These are phyloP conservation scores for Acleris laterana DNA, from an alignment of 2,888 invertebrate species.

Conservation along the genomic window DNA sequence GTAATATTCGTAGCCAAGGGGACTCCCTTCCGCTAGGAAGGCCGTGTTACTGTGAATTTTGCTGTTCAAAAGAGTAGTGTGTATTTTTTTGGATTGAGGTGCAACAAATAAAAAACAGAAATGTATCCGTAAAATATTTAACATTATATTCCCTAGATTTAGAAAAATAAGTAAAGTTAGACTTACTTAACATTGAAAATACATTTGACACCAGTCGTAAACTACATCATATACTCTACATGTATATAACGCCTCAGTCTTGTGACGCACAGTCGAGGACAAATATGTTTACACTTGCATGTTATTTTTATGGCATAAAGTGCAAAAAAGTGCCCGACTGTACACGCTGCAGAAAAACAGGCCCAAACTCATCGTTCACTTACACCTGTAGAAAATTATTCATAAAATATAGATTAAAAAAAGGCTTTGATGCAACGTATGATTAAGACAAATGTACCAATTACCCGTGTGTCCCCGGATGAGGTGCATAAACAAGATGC, in stretches of 20 bases:
- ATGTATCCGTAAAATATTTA: constrained; percentile 21
- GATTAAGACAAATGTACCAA: not conserved
- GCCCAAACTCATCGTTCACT: constrained; percentile 33
- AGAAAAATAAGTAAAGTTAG: constrained; percentile 20
- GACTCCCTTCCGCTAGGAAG: too few relatives aligned
- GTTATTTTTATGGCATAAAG: too few relatives aligned
- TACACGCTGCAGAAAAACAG: constrained; percentile 1
- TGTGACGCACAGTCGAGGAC: constrained; percentile 40
- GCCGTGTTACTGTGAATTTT: too few relatives aligned
- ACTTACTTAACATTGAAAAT: constrained; percentile 41
- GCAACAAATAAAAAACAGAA: not conserved
- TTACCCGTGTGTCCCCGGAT: too few relatives aligned
- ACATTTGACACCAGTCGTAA: constrained; percentile 17
- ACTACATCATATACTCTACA: constrained; percentile 27
- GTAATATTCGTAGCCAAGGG: too few relatives aligned
- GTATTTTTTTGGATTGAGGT: too few relatives aligned
- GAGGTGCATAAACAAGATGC: too few relatives aligned
- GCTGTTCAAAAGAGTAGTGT: too few relatives aligned
- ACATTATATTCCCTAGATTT: constrained; percentile 24
- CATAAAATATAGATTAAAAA: constrained; percentile 17
- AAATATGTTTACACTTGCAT: too few relatives aligned
- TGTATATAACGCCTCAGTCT: constrained; percentile 63
- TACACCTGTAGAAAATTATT: constrained; percentile 8
- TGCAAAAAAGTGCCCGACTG: too few relatives aligned
- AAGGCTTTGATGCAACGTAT: constrained; percentile 17